Evolutionary conservation across 2,888 invertebrate genomes (phyloP), one percentile per base, ranked within the genome.

Genomic region (Malachius bipustulatus): DNA sequence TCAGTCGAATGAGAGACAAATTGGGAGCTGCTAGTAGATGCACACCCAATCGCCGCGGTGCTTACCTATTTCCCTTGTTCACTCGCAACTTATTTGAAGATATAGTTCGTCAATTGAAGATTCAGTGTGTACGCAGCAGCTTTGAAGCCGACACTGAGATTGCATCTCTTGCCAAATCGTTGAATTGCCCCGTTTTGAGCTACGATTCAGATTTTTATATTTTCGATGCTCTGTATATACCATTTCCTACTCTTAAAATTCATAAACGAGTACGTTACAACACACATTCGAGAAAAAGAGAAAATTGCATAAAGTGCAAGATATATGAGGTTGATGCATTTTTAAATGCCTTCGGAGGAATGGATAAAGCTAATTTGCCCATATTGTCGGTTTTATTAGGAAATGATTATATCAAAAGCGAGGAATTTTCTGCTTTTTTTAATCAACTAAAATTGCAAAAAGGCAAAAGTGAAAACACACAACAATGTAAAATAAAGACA

Each of bases 201-300:
- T 84, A 82, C 47, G 96, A 96, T 62, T 93, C 93, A 0, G 96
- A 96, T 64, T 96, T 93, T 63, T 91, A 79, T 52, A 79, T 96
- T 43, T 88, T 82, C 60, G 82, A 85, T 62, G 76, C 87, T 1
- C 62, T 70, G 2, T 90, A 88, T 47, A 80, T 96, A 44, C 85
- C 88, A 0, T 75, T 85, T 44, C 67, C 73, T 16, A 77, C 76
- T 14, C 52, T 85, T 8, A 70, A 76, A 3, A 58, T 67, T 4
- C 69, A 69, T 28, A 30, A 52, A 9, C 30, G 38, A 10, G 53
- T 46, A 16, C 43, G 14, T 39, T 38, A 32, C 45, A 45, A 24
- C 32, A 42, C 26, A 33, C 40, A 39, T 11, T 35, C 37, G 13
- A 36, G 43, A 32, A 30, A 9, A 15, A 54, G 55, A 44, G 47